A percentile compares a stretch with the other conserved stretches of the same genome.
Evolutionary conservation across 2,797 vertebrate genomes (phyloP).

Genomic region (Mormyrops attenuatus): DNA sequence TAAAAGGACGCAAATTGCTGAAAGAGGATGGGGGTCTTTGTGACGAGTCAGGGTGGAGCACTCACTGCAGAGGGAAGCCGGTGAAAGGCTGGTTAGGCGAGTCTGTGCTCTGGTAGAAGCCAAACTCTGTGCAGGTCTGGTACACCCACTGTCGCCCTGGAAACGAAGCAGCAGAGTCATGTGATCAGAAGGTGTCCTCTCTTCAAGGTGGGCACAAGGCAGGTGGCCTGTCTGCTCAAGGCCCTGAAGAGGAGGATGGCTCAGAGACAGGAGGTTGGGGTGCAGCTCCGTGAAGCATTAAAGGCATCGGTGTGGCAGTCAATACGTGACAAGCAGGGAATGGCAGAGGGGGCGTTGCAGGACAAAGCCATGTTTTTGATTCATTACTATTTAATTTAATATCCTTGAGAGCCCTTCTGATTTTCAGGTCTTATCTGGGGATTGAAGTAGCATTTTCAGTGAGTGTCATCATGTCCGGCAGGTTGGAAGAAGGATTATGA

Average conservation of each 20-base stretch:
- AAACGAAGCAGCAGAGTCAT: not conserved
- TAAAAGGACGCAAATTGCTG: too few relatives aligned
- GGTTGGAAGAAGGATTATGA: not conserved
- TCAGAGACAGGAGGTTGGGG: not conserved
- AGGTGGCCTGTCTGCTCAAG: not conserved
- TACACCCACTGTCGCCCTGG: constrained; percentile 36
- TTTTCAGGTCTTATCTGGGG: not conserved
- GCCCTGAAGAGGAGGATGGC: not conserved
- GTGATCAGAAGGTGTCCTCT: not conserved
- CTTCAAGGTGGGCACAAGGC: not conserved
- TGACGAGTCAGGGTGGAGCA: not conserved
- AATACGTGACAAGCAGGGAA: not conserved
- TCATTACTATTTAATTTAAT: not conserved
- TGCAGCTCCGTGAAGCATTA: not conserved
- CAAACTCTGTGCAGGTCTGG: constrained; percentile 66
- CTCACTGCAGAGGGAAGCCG: constrained; percentile 44
- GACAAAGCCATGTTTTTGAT: not conserved
- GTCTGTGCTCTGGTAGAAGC: constrained; percentile 65
- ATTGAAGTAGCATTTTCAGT: not conserved
- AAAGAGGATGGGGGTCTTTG: not conserved
- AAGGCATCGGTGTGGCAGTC: not conserved
- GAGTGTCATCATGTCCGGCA: not conserved
- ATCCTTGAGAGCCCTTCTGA: not conserved
- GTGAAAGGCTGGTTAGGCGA: constrained; percentile 60
- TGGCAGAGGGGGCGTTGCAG: not conserved